phyloP scores from a whole-genome alignment of 1,140 invertebrate species.

The Galendromus occidentalis region DNA sequence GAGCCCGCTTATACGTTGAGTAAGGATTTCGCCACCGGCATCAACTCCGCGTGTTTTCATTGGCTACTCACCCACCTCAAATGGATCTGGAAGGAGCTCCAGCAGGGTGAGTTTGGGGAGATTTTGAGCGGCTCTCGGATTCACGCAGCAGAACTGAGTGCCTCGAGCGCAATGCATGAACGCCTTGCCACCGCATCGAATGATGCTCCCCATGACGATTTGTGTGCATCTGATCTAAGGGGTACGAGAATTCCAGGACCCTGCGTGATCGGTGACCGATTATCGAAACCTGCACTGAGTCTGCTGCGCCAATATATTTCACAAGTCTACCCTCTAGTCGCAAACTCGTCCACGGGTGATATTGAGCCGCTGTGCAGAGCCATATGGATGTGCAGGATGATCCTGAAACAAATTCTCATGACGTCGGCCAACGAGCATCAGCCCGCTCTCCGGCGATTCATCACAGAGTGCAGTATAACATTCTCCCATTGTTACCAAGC shows the following conservation, averaged over 20 bases:
- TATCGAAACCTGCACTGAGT: not conserved
- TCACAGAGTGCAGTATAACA: constrained; percentile 72
- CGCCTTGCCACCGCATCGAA: too few relatives aligned
- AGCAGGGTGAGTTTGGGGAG: not conserved
- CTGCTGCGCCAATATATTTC: not conserved
- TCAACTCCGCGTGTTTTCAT: constrained; percentile 58
- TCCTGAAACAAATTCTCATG: not conserved
- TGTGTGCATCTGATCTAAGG: not conserved
- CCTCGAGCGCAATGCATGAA: too few relatives aligned
- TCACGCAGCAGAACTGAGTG: too few relatives aligned
- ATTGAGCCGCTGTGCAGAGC: not conserved
- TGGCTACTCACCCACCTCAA: constrained; percentile 43
- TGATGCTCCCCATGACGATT: too few relatives aligned
- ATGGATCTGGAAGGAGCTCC: constrained; percentile 32
- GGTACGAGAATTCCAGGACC: not conserved
- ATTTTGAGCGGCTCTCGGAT: too few relatives aligned
- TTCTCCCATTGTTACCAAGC: constrained; percentile 81
- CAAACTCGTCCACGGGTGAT: not conserved
- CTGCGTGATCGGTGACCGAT: not conserved
- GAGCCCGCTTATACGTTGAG: constrained; percentile 53
- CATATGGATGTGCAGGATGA: not conserved
- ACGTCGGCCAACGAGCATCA: not conserved
- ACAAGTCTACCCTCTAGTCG: not conserved
- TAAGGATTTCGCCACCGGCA: constrained; percentile 50
- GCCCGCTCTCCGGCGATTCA: constrained; percentile 26